Evolutionary conservation across 2,113 vertebrate species (phyloP).

Genomic region (Channa maculata): DNA sequence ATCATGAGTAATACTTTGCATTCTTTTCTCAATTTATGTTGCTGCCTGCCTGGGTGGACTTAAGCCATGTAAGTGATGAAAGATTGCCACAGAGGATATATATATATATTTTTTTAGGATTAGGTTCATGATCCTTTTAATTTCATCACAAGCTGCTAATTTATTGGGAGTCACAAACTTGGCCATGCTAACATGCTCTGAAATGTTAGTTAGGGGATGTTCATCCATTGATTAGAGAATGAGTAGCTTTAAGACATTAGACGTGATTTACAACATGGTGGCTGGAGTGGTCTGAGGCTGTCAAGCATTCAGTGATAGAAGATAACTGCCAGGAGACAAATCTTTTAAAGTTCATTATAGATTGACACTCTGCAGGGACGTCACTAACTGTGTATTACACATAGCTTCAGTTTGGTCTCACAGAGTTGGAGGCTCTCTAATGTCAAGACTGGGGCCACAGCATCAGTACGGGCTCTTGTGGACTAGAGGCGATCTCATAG

Average conservation of each 20-base stretch:
- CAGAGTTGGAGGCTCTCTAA: conserved; percentile 8
- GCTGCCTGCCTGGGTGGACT: conserved; percentile 19
- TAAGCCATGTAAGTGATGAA: conserved; percentile 46
- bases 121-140: conserved; percentile 50
- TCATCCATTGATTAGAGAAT: conserved; percentile 61
- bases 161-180: conserved; percentile 58
- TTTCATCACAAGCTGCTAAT: conserved; percentile 65
- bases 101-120: conserved; percentile 55
- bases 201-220: conserved; percentile 41
- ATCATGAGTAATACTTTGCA: conserved; percentile 34
- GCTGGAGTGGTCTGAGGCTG: conserved; percentile 24
- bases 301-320: conserved; percentile 13
- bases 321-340: conserved; percentile 11
- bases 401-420: conserved; percentile 13
- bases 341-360: conserved; percentile 18
- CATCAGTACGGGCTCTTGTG: conserved; percentile 10
- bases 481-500: conserved; percentile 26
- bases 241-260: conserved; percentile 46
- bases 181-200: conserved; percentile 16
- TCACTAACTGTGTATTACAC: conserved; percentile 19
- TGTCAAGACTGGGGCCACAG: conserved; percentile 6
- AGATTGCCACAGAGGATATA: conserved; percentile 13
- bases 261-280: conserved; percentile 54
- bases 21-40: conserved; percentile 54
- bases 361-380: conserved; percentile 22